These are phyloP conservation scores for Chondrosia reniformis DNA, from an alignment of 37 sponge, comb jelly and placozoan species.

Conservation along the genomic window DNA sequence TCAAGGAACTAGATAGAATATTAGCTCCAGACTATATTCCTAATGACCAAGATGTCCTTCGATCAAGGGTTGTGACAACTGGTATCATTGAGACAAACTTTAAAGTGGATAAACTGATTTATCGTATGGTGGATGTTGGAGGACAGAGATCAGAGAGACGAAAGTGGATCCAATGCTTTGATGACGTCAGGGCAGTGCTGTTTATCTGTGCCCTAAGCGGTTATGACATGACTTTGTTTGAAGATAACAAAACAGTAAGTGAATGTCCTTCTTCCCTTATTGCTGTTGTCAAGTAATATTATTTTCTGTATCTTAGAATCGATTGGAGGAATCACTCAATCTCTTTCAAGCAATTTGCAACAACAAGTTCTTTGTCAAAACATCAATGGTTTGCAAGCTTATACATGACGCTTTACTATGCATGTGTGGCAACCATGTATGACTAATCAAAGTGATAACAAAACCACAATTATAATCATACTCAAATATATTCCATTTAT, in stretches of 20 bases:
- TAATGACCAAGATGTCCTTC: conserved; percentile 81
- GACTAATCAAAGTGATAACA: background rate
- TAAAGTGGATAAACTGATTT: conserved; percentile 75
- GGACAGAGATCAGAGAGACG: conserved; percentile 97
- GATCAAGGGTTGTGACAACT: conserved; percentile 91
- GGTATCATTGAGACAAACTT: conserved; percentile 95
- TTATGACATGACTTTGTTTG: conserved; percentile 94
- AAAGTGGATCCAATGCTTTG: conserved; percentile 99
- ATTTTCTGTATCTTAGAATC: conserved; percentile 66
- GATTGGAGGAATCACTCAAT: conserved; percentile 87
- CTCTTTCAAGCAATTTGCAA: conserved; percentile 97
- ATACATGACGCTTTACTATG: background rate
- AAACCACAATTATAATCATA: background rate
- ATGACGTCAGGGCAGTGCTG: conserved; percentile 94
- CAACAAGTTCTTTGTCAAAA: conserved; percentile 95
- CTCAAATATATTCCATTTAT: too few species aligned
- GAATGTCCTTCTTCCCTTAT: background rate
- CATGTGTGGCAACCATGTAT: background rate
- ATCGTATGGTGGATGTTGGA: conserved; percentile 97
- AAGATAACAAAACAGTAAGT: conserved; percentile 89
- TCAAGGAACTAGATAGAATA: conserved; percentile 78
- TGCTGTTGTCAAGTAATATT: too few species aligned
- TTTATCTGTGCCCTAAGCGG: conserved; percentile 96
- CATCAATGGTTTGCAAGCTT: conserved; percentile 79
- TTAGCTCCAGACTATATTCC: conserved; percentile 70